These are phyloP conservation scores for Microctonus aethiopoides DNA, from an alignment of 2,888 invertebrate species.

Conservation along the genomic window DNA sequence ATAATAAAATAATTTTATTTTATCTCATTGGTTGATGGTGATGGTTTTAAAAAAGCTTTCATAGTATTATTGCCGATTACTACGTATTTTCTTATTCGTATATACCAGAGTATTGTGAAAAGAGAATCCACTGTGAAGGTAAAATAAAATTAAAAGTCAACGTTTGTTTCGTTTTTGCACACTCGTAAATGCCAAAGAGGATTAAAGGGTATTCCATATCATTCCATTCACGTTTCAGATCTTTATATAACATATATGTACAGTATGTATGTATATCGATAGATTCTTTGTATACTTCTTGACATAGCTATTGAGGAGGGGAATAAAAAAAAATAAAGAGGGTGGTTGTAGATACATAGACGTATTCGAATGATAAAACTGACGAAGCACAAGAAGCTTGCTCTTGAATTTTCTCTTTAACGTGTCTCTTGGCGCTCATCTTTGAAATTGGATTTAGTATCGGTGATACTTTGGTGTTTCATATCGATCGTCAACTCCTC, in stretches of 20 bases:
- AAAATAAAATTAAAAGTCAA: not conserved
- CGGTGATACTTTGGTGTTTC: slow-evolving; percentile 19
- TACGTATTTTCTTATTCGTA: not conserved
- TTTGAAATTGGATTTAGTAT: slow-evolving; percentile 46
- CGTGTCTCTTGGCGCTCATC: slow-evolving; percentile 43
- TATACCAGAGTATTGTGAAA: not conserved
- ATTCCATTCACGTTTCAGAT: not conserved
- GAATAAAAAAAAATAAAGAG: slow-evolving; percentile 26
- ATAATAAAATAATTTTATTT: too few species aligned
- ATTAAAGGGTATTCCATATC: not conserved
- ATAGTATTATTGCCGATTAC: not conserved
- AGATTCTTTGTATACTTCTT: slow-evolving; percentile 3
- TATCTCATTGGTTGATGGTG: not conserved
- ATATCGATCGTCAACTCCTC: slow-evolving; percentile 5
- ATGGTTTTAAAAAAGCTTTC: not conserved
- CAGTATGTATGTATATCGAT: not conserved
- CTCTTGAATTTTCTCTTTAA: slow-evolving; percentile 25
- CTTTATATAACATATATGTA: not conserved
- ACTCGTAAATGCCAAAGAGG: not conserved
- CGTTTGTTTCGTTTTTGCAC: not conserved
- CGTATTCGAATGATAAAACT: not conserved
- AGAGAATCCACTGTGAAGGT: not conserved
- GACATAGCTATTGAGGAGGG: slow-evolving; percentile 31
- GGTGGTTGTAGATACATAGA: not conserved
- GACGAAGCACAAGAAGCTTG: slow-evolving; percentile 1